Evolutionary conservation across 2,113 vertebrate genomes (phyloP), one percentile per base, ranked within the genome.

Genomic region (Pluvialis apricaria): DNA sequence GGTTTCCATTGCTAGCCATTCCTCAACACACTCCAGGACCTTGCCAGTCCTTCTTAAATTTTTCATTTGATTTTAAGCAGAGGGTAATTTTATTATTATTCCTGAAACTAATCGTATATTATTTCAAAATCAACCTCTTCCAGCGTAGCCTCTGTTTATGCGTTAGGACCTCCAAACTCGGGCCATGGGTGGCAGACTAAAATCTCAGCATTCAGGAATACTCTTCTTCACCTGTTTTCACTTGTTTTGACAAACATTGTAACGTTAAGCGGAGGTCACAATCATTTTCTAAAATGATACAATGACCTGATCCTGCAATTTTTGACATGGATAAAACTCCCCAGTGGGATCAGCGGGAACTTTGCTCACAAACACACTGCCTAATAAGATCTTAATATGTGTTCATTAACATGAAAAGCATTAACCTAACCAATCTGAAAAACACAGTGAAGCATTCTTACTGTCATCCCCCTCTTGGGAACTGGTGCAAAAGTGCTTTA

Each of bases 31-130:
- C n/a, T 72, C 76, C 77, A 89, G 69, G 75, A 90, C 73, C 47
- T 81, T 81, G 51, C 47, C 82, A 79, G 32, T 58, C 86, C 66
- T 66, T n/a, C 71, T 87, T 95, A 68, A 77, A 60, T 72, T 72
- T 87, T 85, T 70, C 13, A 96, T 93, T 94, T 82, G 25, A 90
- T 78, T 73, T 82, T 83, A 80, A 92, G 76, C 34, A 92, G 60
- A 91, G 10, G 32, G 17, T 71, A 65, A 79, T 78, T 92, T 66
- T 86, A 91, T 73, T 70, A 85, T 85, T 92, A 90, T 40, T 88
- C 72, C 61, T 82, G 51, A 86, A 93, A 88, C 8, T 52, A 96
- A 88, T 38, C 2, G 2, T 32, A 38, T 69, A 55, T 65, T 82
- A 40, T 64, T 92, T 91, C 45, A 51, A 89, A 93, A 58, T 10